Evolutionary conservation across 2,797 vertebrate genomes (phyloP).

Genomic region (Bovichtus variegatus): DNA sequence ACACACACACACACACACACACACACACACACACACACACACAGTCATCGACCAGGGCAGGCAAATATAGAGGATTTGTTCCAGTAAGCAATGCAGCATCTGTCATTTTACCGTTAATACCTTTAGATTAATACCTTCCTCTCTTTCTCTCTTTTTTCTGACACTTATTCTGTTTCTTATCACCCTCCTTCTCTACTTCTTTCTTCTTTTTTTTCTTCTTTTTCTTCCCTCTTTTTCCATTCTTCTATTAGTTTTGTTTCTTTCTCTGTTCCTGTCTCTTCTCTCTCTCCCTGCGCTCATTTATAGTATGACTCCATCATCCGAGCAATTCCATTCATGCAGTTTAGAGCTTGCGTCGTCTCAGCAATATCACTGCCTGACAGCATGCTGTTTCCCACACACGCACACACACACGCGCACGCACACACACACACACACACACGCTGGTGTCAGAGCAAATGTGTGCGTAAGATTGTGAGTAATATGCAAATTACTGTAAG

Average conservation of each 20-base stretch:
- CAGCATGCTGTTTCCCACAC: constrained; percentile 17
- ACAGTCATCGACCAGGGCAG: too few species aligned
- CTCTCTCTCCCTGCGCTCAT: background rate
- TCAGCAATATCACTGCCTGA: constrained; percentile 7
- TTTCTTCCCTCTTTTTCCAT: too few species aligned
- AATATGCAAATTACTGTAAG: background rate
- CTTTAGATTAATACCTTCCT: background rate
- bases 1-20: constrained; percentile 24
- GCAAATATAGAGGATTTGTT: constrained; percentile 35
- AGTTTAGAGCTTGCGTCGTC: background rate
- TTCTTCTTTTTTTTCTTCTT: background rate
- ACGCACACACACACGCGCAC: background rate
- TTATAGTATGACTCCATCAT: constrained; percentile 19
- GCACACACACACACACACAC: background rate
- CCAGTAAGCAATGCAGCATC: constrained; percentile 12
- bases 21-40: constrained; percentile 16
- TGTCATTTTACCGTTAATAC: constrained; percentile 22
- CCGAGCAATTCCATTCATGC: constrained; percentile 27
- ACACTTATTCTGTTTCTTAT: background rate
- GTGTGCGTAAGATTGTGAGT: background rate
- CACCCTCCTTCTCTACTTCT: background rate
- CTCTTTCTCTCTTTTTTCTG: background rate
- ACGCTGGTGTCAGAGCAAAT: background rate
- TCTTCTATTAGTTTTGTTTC: background rate
- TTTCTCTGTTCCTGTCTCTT: constrained; percentile 1